Evolutionary conservation across 2,113 vertebrate genomes (phyloP).

Genomic region (Laticauda laticaudata): DNA sequence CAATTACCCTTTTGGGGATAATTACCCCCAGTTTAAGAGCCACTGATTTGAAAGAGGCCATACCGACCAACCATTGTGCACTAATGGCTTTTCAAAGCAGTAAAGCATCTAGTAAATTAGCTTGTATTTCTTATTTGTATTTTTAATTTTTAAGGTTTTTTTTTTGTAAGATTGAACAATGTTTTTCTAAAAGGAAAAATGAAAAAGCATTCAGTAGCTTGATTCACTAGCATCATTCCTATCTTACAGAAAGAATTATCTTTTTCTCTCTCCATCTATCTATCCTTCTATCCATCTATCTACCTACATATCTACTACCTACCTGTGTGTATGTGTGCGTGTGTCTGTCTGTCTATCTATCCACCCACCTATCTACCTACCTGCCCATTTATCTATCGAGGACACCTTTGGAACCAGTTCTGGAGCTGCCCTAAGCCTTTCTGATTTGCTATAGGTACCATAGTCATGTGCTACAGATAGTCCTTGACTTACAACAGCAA

Average conservation of each 20-base stretch:
- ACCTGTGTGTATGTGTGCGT: too few species aligned
- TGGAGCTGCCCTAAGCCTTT: background rate
- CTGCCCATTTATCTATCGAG: too few species aligned
- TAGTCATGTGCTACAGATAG: background rate
- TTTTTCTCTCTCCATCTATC: too few species aligned
- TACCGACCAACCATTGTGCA: background rate
- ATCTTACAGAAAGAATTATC: too few species aligned
- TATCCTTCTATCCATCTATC: too few species aligned
- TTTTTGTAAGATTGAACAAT: background rate
- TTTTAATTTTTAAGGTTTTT: background rate
- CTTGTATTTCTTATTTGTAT: background rate
- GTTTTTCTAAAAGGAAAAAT: background rate
- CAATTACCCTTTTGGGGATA: background rate
- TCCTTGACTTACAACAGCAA: background rate
- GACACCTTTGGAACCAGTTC: background rate
- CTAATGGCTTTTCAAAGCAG: background rate
- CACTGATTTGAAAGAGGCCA: background rate
- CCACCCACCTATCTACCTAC: too few species aligned
- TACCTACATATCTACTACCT: too few species aligned
- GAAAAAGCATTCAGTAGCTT: background rate
- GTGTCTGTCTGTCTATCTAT: too few species aligned
- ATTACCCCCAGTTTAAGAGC: background rate
- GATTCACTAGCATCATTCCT: background rate
- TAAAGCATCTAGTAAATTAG: background rate
- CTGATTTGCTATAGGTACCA: background rate